These are phyloP conservation scores for Dolichoris vasculosae DNA, from an alignment of 1,140 invertebrate species.

Conservation along the genomic window DNA sequence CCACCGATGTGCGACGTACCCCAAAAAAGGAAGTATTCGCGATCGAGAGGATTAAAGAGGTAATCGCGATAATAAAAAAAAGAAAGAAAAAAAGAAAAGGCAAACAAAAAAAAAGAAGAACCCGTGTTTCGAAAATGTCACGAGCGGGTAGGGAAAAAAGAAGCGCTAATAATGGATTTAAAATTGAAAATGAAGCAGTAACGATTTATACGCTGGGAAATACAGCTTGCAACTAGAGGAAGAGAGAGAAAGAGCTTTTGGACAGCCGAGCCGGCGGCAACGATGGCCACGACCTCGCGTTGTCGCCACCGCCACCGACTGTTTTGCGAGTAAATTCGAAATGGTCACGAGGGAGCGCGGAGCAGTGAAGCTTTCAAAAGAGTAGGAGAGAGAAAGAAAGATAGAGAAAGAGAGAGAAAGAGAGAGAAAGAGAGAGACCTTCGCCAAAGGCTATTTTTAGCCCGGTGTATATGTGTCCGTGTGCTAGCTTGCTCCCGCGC, in stretches of 20 bases:
- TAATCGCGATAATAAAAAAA: too few species aligned
- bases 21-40: too few species aligned
- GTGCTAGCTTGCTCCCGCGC: not conserved
- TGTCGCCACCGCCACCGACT: slow-evolving; percentile 44
- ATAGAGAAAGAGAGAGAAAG: slow-evolving; percentile 44
- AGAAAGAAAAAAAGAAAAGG: too few species aligned
- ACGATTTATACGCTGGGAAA: not conserved
- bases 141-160: too few species aligned
- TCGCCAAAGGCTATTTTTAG: slow-evolving; percentile 72
- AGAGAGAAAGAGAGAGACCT: slow-evolving; percentile 40
- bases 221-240: not conserved
- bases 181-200: not conserved
- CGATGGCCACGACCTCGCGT: slow-evolving; percentile 22
- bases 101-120: too few species aligned
- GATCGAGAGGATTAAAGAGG: too few species aligned
- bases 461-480: slow-evolving; percentile 60
- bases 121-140: too few species aligned
- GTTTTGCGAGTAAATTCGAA: slow-evolving; percentile 50
- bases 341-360: slow-evolving; percentile 54
- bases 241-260: not conserved
- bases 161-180: not conserved
- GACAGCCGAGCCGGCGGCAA: not conserved
- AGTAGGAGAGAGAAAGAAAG: slow-evolving; percentile 20
- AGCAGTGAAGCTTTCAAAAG: slow-evolving; percentile 31
- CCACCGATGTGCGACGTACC: too few species aligned